Evolutionary conservation across 2,888 invertebrate species (phyloP).

Genomic region (Corbicula japonica): DNA sequence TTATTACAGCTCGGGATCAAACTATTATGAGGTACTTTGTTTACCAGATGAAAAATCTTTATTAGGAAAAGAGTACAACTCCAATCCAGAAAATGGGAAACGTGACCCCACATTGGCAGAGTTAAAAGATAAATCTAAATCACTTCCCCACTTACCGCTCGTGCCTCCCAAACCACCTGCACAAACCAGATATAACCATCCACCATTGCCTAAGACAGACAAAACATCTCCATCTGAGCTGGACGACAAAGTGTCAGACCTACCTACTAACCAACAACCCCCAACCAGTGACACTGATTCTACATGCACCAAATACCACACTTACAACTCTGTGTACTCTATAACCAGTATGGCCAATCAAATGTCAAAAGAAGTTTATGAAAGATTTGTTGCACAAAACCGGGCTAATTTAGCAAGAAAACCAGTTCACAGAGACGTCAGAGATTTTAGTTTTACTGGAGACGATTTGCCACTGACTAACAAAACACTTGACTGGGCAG

Average conservation of each 20-base stretch:
- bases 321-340: constrained; percentile 60
- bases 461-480: constrained; percentile 13
- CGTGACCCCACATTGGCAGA: neutral
- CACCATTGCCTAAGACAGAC: constrained; percentile 47
- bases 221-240: neutral
- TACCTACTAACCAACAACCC: neutral
- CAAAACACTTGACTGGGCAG: constrained; percentile 11
- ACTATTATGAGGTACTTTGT: constrained; percentile 59
- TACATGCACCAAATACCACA: constrained; percentile 49
- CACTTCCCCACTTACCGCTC: constrained; percentile 7
- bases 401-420: constrained; percentile 4
- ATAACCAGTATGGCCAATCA: constrained; percentile 39
- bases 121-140: neutral
- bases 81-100: constrained; percentile 16
- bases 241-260: neutral
- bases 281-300: constrained; percentile 12
- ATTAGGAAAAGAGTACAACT: constrained; percentile 8
- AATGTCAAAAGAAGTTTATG: constrained; percentile 38
- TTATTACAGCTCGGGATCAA: constrained; percentile 45
- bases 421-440: constrained; percentile 8
- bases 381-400: constrained; percentile 41
- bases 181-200: constrained; percentile 60
- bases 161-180: constrained; percentile 59
- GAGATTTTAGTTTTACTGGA: constrained; percentile 40
- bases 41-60: constrained; percentile 35